A percentile compares a stretch with the other conserved stretches of the same genome.
Conservation (phyloP, 1,140 invertebrate genomes). For the Frieseomelitta varia region DNA sequence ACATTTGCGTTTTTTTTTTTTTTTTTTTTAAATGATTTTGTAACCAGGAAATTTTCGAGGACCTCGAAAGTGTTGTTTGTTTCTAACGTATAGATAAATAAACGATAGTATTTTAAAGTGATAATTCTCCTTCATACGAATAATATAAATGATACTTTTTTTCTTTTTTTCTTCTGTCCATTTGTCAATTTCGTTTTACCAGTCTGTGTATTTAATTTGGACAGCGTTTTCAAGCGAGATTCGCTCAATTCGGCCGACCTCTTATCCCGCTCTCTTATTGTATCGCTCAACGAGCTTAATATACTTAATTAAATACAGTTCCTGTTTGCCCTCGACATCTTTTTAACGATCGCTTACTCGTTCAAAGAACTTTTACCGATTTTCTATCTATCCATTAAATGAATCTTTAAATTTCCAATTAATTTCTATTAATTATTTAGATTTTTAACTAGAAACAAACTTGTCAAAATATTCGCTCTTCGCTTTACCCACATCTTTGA, state of each 20-base stretch:
- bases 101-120: neutral
- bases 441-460: neutral
- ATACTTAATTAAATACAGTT: slow-evolving; percentile 43
- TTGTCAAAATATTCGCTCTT: neutral
- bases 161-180: neutral
- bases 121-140: neutral
- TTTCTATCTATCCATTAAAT: neutral
- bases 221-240: neutral
- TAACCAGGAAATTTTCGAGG: neutral
- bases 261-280: neutral
- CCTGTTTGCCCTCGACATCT: slow-evolving; percentile 20
- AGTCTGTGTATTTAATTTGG: neutral
- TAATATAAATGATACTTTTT: no score
- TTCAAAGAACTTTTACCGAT: neutral
- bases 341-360: slow-evolving; percentile 7
- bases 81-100: neutral
- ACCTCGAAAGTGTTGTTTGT: neutral
- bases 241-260: slow-evolving; percentile 5
- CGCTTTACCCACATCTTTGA: neutral
- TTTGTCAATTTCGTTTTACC: neutral
- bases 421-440: no score
- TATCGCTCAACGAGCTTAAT: slow-evolving; percentile 34
- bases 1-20: neutral
- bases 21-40: neutral
- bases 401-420: neutral